Conservation (phyloP, 2,888 invertebrate genomes). For the Mycalesis mineus region DNA sequence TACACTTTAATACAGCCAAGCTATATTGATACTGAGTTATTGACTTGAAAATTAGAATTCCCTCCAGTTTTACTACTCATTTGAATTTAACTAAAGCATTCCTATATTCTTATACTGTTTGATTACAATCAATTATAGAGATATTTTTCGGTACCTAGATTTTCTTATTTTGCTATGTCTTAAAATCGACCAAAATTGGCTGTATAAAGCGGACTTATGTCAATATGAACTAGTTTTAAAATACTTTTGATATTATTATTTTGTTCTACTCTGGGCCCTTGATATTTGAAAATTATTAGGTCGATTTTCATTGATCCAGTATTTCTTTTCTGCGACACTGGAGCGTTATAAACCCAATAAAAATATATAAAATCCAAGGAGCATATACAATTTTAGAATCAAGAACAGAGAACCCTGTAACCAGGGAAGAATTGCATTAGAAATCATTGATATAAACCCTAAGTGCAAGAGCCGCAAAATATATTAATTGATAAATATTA, state of each 20-base stretch:
- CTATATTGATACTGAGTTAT: background rate
- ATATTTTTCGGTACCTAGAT: background rate
- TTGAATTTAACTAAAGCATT: constrained; percentile 2
- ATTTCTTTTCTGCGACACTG: too few species aligned
- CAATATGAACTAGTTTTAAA: constrained; percentile 7
- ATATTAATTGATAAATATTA: too few species aligned
- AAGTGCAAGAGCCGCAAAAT: too few species aligned
- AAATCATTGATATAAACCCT: too few species aligned
- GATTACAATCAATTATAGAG: background rate
- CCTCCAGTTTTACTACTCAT: background rate
- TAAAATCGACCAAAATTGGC: constrained; percentile 3
- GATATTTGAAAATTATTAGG: too few species aligned
- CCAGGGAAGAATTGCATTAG: too few species aligned
- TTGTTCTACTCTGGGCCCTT: background rate
- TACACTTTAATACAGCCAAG: constrained; percentile 1
- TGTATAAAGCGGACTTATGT: constrained; percentile 1
- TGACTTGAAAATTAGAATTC: background rate
- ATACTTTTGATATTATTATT: constrained; percentile 6
- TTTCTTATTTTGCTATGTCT: background rate
- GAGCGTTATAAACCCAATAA: too few species aligned
- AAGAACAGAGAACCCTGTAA: too few species aligned
- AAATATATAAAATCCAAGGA: too few species aligned
- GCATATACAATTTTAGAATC: too few species aligned
- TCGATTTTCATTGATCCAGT: too few species aligned
- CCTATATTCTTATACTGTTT: background rate